A percentile compares a stretch with the other conserved stretches of the same genome.
Evolutionary conservation across 2,797 vertebrate species (phyloP).

Genomic region (Hoplostethus mediterraneus): DNA sequence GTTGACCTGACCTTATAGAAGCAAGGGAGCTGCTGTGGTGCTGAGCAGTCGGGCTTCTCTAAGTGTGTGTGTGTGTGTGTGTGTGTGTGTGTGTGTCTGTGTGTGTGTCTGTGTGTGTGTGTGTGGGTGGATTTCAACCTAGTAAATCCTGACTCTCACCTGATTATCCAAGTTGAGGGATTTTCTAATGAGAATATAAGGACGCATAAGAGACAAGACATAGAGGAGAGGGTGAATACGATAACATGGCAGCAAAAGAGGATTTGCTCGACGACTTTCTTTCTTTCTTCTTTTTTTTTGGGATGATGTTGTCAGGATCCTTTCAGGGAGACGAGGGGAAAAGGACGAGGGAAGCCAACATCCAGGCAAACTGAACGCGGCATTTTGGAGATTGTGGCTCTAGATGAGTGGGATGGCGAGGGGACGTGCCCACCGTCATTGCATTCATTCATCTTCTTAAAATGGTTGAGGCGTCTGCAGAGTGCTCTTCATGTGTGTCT

Average conservation of each 20-base stretch:
- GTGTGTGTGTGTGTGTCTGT: neutral
- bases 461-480: neutral
- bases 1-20: conserved; percentile 49
- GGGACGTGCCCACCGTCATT: neutral
- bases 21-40: neutral
- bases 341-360: conserved; percentile 6
- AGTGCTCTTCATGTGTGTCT: neutral
- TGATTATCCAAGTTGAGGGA: neutral
- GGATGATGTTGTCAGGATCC: conserved; percentile 5
- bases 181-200: neutral
- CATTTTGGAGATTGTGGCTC: neutral
- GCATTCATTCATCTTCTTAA: neutral
- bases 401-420: neutral
- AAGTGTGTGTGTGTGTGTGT: neutral
- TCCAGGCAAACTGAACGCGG: neutral
- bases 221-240: neutral
- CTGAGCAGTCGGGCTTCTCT: neutral
- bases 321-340: conserved; percentile 10
- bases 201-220: neutral
- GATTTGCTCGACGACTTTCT: neutral
- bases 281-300: neutral
- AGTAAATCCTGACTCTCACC: neutral
- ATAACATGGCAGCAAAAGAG: neutral
- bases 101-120: neutral
- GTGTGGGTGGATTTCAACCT: neutral